phyloP scores from a whole-genome alignment of 2,113 vertebrate species.

The Butorides virescens region DNA sequence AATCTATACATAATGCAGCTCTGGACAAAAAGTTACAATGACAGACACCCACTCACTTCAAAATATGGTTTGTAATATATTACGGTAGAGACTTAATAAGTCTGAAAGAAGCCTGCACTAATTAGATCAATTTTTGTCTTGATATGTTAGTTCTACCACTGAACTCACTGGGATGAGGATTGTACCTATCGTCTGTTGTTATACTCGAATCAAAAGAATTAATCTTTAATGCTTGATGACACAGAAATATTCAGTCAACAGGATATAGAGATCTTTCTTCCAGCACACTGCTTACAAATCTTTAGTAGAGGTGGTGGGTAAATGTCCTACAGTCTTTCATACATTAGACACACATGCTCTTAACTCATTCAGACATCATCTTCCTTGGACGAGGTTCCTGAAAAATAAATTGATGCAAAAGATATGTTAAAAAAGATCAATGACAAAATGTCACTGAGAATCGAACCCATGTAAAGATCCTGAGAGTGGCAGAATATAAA shows the following conservation, averaged over 20 bases:
- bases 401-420: slow-evolving; percentile 47
- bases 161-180: not conserved
- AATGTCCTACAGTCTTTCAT: not conserved
- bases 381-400: slow-evolving; percentile 13
- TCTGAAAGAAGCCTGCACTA: not conserved
- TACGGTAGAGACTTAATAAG: not conserved
- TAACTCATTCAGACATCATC: not conserved
- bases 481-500: slow-evolving; percentile 37
- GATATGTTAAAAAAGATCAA: slow-evolving; percentile 58
- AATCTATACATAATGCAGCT: not conserved
- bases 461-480: slow-evolving; percentile 26
- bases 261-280: not conserved
- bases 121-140: not conserved
- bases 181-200: not conserved
- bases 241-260: not conserved
- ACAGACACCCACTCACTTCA: not conserved
- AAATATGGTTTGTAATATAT: not conserved
- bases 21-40: not conserved
- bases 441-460: slow-evolving; percentile 39
- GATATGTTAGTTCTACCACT: not conserved
- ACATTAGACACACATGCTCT: not conserved
- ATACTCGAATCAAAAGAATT: not conserved
- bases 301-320: not conserved
- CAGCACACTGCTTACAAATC: not conserved
- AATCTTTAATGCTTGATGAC: fast-evolving